Evolutionary conservation across 2,888 invertebrate species (phyloP).

Genomic region (Piscicola geometra): DNA sequence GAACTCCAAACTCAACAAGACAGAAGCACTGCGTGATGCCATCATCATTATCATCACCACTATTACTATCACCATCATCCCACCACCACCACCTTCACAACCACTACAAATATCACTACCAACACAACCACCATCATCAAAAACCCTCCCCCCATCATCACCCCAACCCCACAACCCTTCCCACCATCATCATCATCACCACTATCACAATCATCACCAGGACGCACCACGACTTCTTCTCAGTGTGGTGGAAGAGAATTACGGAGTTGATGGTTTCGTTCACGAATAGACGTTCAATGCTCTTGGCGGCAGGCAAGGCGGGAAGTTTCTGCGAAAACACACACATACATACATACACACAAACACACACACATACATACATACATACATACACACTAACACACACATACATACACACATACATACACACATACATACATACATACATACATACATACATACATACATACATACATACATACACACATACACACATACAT

Average conservation of each 20-base stretch:
- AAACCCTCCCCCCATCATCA: conserved; percentile 83
- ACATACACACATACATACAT: conserved; percentile 38
- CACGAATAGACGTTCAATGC: conserved; percentile 92
- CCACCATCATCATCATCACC: conserved; percentile 47
- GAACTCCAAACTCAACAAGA: conserved; percentile 70
- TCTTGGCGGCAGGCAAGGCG: conserved; percentile 83
- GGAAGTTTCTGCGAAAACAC: conserved; percentile 44
- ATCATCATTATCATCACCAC: too few relatives aligned
- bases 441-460: conserved; percentile 39
- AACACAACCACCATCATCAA: too few relatives aligned
- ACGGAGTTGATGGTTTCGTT: conserved; percentile 95
- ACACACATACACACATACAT: conserved; percentile 42
- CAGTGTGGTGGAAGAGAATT: conserved; percentile 76
- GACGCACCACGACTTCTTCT: conserved; percentile 52
- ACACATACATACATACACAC: conserved; percentile 2
- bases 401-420: conserved; percentile 38
- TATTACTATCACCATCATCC: conserved; percentile 47
- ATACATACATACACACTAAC: conserved; percentile 38
- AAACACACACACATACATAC: conserved; percentile 38
- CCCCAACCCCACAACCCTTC: conserved; percentile 63
- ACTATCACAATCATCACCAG: conserved; percentile 47
- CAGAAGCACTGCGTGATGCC: conserved; percentile 63
- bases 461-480: conserved; percentile 39
- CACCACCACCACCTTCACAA: conserved; percentile 82
- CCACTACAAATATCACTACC: too few relatives aligned